Base-by-base conservation (phyloP, 1,140 invertebrate genomes). In the Leptinotarsa lineolata region DNA sequence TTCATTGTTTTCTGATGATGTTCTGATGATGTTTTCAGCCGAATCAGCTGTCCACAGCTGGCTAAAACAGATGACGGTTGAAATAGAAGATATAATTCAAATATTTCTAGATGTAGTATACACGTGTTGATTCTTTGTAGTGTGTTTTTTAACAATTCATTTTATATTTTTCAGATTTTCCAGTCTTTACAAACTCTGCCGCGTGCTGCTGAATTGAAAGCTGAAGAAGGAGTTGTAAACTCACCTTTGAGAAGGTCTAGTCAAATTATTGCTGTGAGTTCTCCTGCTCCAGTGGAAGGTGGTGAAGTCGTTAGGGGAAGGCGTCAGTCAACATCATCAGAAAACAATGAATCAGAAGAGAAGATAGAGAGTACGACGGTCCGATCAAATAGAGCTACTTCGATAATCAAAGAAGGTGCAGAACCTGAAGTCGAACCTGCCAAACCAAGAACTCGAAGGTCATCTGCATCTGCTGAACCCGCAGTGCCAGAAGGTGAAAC, bases 241-340 rank as follows among this genome's bases (percentile, higher is more conserved):
- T 60, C 68, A 2, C 68, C 68, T 11, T 24, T 70, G 22, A 70
- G 68, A 70, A 59, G 68, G 15, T 70, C 68, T 30, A 58, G 68
- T 61, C 68, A 54, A 58, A 70, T 61, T 16, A 44, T 61, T 60
- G 54, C 68, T n/a, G 68, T 70, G 30, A n/a, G 16, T 21, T 60
- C 68, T 61, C 68, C 68, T 4, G 22, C 20, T n/a, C 54, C 58
- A 13, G 45, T 58, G 0, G 59, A 60, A 61, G 4, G 21, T 15
- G 30, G 8, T 13, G 54, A 68, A 21, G 18, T 12, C 4, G 13
- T 61, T 24, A 70, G 60, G 60, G 59, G 22, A 44, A 69, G 67
- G 21, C 67, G 67, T 69, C 20, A n/a, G 15, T 69, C 67, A 21
- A 12, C 18, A 24, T 30, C 21, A 4, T 15, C 15, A 8, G 68